Conservation (phyloP, 2,888 invertebrate genomes). For the Nudaria mundana region DNA sequence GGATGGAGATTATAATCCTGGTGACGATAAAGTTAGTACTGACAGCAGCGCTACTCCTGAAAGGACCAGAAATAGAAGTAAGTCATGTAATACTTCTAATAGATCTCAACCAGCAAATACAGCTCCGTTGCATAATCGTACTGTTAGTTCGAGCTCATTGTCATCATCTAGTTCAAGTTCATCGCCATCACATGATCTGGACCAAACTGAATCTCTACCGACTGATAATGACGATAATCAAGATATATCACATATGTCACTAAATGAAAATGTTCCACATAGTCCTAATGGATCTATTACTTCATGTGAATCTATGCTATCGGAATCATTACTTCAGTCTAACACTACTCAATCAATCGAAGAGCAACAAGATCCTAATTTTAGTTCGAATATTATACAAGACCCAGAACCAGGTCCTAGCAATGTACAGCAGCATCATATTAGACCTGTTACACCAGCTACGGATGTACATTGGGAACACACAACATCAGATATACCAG, state of each 20-base stretch:
- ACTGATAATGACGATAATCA: slow-evolving; percentile 1
- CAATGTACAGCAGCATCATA: neutral
- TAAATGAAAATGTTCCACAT: slow-evolving; percentile 1
- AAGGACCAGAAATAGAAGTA: slow-evolving; percentile 1
- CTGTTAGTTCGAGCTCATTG: slow-evolving; percentile 1
- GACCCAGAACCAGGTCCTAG: slow-evolving; percentile 3
- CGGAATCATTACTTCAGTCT: slow-evolving; percentile 2
- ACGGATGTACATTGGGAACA: slow-evolving; percentile 4
- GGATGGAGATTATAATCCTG: slow-evolving; percentile 1
- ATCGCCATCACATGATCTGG: neutral
- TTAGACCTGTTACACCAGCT: slow-evolving; percentile 4
- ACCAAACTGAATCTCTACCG: neutral
- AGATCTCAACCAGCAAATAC: slow-evolving; percentile 3
- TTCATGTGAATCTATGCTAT: slow-evolving; percentile 1
- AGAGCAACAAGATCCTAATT: neutral
- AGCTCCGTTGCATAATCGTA: neutral
- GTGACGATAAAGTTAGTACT: slow-evolving; percentile 4
- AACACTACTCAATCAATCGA: slow-evolving; percentile 4
- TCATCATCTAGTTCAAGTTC: slow-evolving; percentile 1
- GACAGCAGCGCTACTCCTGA: slow-evolving; percentile 3
- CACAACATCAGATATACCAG: slow-evolving; percentile 3
- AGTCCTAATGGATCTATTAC: neutral
- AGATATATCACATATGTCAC: neutral
- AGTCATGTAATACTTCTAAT: slow-evolving; percentile 1
- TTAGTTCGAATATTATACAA: slow-evolving; percentile 1